Base-by-base conservation (phyloP, 2,888 invertebrate genomes). In the Stenchaetothrips biformis region DNA sequence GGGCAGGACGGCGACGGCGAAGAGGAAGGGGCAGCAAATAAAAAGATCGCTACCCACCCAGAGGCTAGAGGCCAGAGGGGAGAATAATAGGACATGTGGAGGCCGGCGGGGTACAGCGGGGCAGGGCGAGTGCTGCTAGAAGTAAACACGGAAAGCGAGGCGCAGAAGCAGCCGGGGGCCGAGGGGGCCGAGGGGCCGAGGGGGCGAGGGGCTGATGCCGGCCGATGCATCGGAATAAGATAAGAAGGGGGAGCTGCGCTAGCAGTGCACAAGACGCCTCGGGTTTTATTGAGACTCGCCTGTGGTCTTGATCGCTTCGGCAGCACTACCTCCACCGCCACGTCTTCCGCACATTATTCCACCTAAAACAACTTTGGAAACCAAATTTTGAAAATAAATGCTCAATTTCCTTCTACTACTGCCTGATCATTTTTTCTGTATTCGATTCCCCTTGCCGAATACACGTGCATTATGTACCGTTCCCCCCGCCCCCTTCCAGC, bases 31-130 rank as follows among this genome's bases (percentile, higher is more conserved):
- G 67, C 9, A 74, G 67, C 11, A 74, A 21, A 25, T 74, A 74
- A 74, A 37, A 37, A 37, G 25, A 53, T 59, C 18, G 18, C 67
- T 74, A 74, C 21, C 11, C 21, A 74, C 67, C 21, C 9, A 25
- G 37, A 37, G 37, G 37, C 37, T 37, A 37, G 37, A 37, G 37
- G 37, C 37, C 37, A 37, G 21, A 25, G 67, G 67, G 67, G 67
- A 74, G 67, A 74, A 74, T 74, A 74, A 74, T 74, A 74, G 67
- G 25, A 74, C 67, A 74, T 74, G 67, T 74, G 67, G n/a, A 11
- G 53, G 53, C 8, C 53, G 67, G 37, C 37, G 37, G 37, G 37
- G 37, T 4, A 37, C 2, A 1, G 37, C 37, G 37, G 37, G 37
- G 37, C 37, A 37, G 37, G 37, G 37, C 37, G 37, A 37, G 37